phyloP scores from a whole-genome alignment of 92 coral and sea anemone species.

The Muricea muricata region DNA sequence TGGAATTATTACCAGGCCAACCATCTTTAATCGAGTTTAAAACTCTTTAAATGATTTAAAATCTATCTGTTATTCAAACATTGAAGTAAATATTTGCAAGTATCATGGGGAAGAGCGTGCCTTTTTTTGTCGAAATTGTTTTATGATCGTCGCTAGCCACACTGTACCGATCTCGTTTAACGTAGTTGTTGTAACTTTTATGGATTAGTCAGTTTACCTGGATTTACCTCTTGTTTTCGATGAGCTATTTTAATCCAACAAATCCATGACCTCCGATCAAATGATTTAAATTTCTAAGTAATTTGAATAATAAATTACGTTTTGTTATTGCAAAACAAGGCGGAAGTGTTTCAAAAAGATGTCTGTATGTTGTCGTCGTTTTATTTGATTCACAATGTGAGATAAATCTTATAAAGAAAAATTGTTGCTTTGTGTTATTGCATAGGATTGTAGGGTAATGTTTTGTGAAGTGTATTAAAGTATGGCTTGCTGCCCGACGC shows the following conservation, averaged over 20 bases:
- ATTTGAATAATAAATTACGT: not conserved
- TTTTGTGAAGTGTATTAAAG: conserved; percentile 3
- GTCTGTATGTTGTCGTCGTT: not conserved
- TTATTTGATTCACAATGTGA: not conserved
- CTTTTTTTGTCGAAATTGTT: no score
- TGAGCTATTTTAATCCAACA: not conserved
- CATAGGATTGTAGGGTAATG: not conserved
- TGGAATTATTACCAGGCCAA: no score
- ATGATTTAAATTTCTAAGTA: not conserved
- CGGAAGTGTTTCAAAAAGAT: not conserved
- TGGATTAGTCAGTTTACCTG: no score
- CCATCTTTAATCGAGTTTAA: no score
- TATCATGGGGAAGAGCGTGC: no score
- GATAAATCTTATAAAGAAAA: not conserved
- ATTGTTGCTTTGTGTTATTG: not conserved
- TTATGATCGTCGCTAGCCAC: no score
- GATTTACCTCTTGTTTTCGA: no score
- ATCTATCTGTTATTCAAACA: no score
- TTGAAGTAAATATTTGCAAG: no score
- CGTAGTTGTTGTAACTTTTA: no score
- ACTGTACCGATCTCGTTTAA: no score
- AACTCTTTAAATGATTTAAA: no score
- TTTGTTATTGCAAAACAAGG: not conserved
- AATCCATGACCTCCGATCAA: not conserved
- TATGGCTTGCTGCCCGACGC: not conserved